A percentile compares a stretch with the other conserved stretches of the same genome.
Evolutionary conservation across 1,140 invertebrate species (phyloP).

Genomic region (Copidosoma floridanum): DNA sequence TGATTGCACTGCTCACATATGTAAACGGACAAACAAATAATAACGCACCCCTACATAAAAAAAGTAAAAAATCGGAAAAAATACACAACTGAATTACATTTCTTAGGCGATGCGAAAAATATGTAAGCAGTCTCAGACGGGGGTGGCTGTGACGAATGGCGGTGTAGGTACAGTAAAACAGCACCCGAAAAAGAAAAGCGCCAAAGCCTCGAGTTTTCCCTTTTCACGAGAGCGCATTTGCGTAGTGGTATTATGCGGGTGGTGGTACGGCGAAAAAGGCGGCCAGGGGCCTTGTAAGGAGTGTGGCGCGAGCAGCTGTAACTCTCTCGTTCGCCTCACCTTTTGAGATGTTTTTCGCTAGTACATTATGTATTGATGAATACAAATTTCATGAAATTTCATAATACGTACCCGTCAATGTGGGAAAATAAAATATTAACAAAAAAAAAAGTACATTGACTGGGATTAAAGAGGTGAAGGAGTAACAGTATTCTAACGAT

Average conservation of each 20-base stretch:
- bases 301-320: constrained; percentile 31
- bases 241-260: no score
- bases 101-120: neutral
- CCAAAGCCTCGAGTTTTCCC: constrained; percentile 2
- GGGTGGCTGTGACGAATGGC: constrained; percentile 15
- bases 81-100: neutral
- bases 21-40: no score
- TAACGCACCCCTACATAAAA: neutral
- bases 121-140: constrained; percentile 16
- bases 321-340: constrained; percentile 40
- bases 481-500: constrained; percentile 19
- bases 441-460: constrained; percentile 17
- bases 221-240: neutral
- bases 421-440: no score
- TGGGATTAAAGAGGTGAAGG: constrained; percentile 7
- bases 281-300: neutral
- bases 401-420: no score
- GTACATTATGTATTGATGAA: neutral
- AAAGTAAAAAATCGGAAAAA: neutral
- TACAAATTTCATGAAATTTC: constrained; percentile 67
- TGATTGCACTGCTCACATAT: no score
- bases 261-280: no score
- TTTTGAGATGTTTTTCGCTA: constrained; percentile 47
- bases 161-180: no score
- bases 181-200: neutral